Evolutionary conservation across 2,888 invertebrate species (phyloP), one percentile per base, ranked within the genome.

Genomic region (Cabera pusaria): DNA sequence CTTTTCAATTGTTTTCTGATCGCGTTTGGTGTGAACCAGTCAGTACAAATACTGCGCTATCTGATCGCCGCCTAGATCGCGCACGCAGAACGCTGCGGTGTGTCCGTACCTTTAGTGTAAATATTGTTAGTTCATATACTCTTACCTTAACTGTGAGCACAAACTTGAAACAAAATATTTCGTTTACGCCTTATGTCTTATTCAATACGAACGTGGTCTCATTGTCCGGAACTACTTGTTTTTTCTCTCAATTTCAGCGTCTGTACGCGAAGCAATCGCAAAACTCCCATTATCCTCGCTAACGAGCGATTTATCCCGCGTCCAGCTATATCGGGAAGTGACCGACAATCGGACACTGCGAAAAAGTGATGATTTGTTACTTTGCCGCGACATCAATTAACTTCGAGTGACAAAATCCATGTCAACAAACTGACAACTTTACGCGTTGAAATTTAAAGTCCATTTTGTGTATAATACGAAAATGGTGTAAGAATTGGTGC

Each of bases 311-410:
- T 82, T 77, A 81, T 77, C 73, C 64, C 56, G 53, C 66, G 56
- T 56, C 49, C 63, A 52, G 49, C 73, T 69, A 63, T 72, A 75
- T 75, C 73, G 58, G 66, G 72, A 70, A 76, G 71, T 59, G 72
- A 45, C 49, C 46, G 64, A 55, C 61, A 61, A 42, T 33, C 35
- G 41, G 63, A 47, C 65, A 58, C 68, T 61, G 64, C 62, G 70
- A 81, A 85, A 85, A 86, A 84, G 79, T 72, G 66, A 82, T 86
- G 86, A 86, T 85, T 86, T 86, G 85, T 84, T 75, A 75, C 76
- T 57, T 55, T 55, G 56, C 63, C 50, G 66, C 64, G 56, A 74
- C 80, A 71, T 75, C 73, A 72, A 74, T 74, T 76, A 77, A 75
- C 79, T n/a, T 72, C 74, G 78, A 79, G 81, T 83, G 83, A 83